A percentile compares a stretch with the other conserved stretches of the same genome.
Conservation (phyloP, 2,888 invertebrate genomes). For the Tipula confusa region DNA sequence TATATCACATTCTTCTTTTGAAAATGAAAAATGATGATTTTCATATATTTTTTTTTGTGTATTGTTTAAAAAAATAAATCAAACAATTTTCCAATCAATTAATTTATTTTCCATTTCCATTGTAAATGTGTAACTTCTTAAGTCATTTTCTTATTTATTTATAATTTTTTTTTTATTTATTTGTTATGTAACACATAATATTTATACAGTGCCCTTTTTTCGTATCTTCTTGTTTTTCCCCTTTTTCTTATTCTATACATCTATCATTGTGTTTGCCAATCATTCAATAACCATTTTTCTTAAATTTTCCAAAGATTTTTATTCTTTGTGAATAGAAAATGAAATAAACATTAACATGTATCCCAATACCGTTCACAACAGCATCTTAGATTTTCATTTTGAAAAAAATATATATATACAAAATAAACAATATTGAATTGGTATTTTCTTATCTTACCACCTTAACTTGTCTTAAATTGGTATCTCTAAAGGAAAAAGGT, state of each 20-base stretch:
- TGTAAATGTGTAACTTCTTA: slow-evolving; percentile 9
- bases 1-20: not conserved
- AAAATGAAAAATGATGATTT: slow-evolving; percentile 20
- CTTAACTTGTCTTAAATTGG: slow-evolving; percentile 20
- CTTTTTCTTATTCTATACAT: not conserved
- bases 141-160: slow-evolving; percentile 20
- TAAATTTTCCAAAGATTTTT: not conserved
- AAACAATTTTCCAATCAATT: slow-evolving; percentile 5
- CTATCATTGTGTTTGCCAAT: slow-evolving; percentile 7
- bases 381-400: not conserved
- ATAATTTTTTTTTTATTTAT: not conserved
- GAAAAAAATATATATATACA: not conserved
- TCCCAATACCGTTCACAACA: not conserved
- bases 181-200: slow-evolving; percentile 5
- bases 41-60: not conserved
- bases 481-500: not conserved
- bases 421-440: not conserved
- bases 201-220: not conserved
- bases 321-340: not conserved
- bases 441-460: slow-evolving; percentile 3
- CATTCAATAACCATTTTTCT: slow-evolving; percentile 25
- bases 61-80: slow-evolving; percentile 1
- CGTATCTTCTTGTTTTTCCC: not conserved
- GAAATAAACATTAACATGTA: slow-evolving; percentile 25
- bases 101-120: not conserved